A percentile compares a stretch with the other conserved stretches of the same genome.
These are phyloP conservation scores for Camponotus pennsylvanicus DNA, from an alignment of 1,140 invertebrate species.

Conservation along the genomic window DNA sequence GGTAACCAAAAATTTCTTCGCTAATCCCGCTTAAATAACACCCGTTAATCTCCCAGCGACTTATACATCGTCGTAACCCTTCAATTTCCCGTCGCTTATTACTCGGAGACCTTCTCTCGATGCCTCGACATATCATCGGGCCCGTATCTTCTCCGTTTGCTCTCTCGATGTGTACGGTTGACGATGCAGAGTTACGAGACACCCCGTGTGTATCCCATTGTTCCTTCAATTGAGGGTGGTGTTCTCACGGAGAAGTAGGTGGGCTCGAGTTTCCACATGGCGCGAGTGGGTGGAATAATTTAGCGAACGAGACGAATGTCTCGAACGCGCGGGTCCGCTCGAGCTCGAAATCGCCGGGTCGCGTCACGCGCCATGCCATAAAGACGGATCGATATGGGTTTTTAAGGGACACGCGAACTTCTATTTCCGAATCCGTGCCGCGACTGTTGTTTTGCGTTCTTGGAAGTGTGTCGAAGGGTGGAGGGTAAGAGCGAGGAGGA, in stretches of 20 bases:
- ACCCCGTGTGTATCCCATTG: conserved; percentile 61
- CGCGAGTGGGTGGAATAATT: conserved; percentile 68
- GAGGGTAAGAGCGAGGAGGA: not conserved
- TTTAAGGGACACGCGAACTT: conserved; percentile 72
- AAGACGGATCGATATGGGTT: conserved; percentile 70
- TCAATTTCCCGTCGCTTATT: conserved; percentile 52
- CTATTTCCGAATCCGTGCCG: conserved; percentile 69
- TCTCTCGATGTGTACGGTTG: conserved; percentile 3
- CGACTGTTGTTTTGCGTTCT: conserved; percentile 57
- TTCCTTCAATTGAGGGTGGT: conserved; percentile 63
- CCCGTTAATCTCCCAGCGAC: conserved; percentile 5
- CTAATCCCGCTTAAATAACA: conserved; percentile 20
- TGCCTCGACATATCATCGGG: conserved; percentile 48
- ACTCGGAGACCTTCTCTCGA: conserved; percentile 68
- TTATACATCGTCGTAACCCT: conserved; percentile 16
- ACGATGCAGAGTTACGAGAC: conserved; percentile 28
- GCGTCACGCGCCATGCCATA: conserved; percentile 27
- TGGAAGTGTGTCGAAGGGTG: conserved; percentile 31
- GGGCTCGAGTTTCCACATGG: conserved; percentile 64
- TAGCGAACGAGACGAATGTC: conserved; percentile 72
- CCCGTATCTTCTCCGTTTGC: conserved; percentile 10
- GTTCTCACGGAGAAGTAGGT: conserved; percentile 59
- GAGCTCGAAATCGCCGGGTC: conserved; percentile 63
- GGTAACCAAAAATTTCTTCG: conserved; percentile 14
- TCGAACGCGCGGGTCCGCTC: conserved; percentile 55